Percentiles rank a stretch among this genome's conserved stretches.
phyloP scores from a whole-genome alignment of 2,113 vertebrate species.

The Scomber japonicus region DNA sequence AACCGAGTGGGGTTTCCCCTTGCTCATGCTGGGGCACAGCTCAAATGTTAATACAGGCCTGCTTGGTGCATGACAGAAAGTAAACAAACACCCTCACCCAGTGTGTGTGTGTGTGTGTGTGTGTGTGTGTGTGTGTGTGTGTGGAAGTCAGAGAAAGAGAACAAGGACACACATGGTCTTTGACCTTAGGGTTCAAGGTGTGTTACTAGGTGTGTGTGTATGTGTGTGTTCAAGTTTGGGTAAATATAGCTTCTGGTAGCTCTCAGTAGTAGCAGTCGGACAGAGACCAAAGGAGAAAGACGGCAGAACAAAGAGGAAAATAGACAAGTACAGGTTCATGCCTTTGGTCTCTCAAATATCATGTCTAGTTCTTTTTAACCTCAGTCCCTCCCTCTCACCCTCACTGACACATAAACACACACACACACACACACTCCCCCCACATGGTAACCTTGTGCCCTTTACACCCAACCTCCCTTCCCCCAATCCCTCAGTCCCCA shows the following conservation, averaged over 20 bases:
- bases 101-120: slow-evolving; percentile 13
- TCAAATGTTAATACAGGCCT: slow-evolving; percentile 54
- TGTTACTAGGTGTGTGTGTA: slow-evolving; percentile 33
- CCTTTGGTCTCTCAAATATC: slow-evolving; percentile 9
- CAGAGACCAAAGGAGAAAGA: slow-evolving; percentile 4
- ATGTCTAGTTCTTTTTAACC: background rate
- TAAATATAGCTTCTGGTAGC: slow-evolving; percentile 23
- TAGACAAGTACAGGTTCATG: background rate
- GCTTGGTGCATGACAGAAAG: slow-evolving; percentile 45
- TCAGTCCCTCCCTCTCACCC: background rate
- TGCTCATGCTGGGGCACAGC: slow-evolving; percentile 16
- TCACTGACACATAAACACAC: slow-evolving; percentile 22
- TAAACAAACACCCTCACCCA: slow-evolving; percentile 50
- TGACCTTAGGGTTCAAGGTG: slow-evolving; percentile 65
- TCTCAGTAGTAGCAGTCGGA: background rate
- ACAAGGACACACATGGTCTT: slow-evolving; percentile 65
- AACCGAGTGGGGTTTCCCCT: slow-evolving; percentile 22
- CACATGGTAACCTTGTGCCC: slow-evolving; percentile 67
- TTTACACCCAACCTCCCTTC: slow-evolving; percentile 56
- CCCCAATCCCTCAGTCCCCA: slow-evolving; percentile 51
- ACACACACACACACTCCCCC: slow-evolving; percentile 40
- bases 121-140: background rate
- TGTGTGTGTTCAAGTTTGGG: slow-evolving; percentile 4
- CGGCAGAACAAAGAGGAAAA: slow-evolving; percentile 12
- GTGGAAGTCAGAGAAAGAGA: background rate